These are phyloP conservation scores for Neoscelio sp. DNA, from an alignment of 2,888 invertebrate genomes.

Conservation along the genomic window DNA sequence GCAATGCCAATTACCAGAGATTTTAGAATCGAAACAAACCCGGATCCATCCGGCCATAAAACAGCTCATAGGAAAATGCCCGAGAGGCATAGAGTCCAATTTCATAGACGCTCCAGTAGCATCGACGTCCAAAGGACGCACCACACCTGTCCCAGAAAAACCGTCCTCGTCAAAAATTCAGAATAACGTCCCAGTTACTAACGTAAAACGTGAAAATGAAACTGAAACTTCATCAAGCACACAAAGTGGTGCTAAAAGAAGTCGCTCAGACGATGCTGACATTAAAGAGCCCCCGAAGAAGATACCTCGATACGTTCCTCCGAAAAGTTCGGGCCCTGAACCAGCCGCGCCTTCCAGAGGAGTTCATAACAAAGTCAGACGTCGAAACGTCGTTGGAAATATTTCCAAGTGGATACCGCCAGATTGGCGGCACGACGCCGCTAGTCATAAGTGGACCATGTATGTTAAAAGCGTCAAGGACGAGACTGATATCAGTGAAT, in stretches of 20 bases:
- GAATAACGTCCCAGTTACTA: neutral
- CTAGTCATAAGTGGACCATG: constrained; percentile 95
- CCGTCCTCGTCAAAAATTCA: constrained; percentile 44
- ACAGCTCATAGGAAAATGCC: constrained; percentile 87
- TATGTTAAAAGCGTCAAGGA: constrained; percentile 90
- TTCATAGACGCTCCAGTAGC: constrained; percentile 62
- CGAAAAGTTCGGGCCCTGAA: constrained; percentile 75
- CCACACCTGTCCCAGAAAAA: constrained; percentile 36
- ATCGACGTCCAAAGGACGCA: constrained; percentile 58
- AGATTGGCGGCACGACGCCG: constrained; percentile 87
- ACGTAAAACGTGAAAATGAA: constrained; percentile 16
- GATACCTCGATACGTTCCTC: constrained; percentile 81
- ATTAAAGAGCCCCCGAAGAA: constrained; percentile 72
- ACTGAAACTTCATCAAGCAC: neutral
- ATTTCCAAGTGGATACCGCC: constrained; percentile 93
- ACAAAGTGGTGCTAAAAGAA: constrained; percentile 21
- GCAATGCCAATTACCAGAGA: constrained; percentile 82
- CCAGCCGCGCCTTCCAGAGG: constrained; percentile 77
- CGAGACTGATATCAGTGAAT: constrained; percentile 85
- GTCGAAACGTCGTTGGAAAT: constrained; percentile 86
- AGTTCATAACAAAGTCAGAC: constrained; percentile 77
- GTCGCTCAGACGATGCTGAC: constrained; percentile 4
- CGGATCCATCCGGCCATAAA: constrained; percentile 90
- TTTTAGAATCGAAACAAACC: constrained; percentile 82
- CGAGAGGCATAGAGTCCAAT: constrained; percentile 71